Evolutionary conservation across 2,797 vertebrate species (phyloP).

Genomic region (Rousettus madagascariensis): DNA sequence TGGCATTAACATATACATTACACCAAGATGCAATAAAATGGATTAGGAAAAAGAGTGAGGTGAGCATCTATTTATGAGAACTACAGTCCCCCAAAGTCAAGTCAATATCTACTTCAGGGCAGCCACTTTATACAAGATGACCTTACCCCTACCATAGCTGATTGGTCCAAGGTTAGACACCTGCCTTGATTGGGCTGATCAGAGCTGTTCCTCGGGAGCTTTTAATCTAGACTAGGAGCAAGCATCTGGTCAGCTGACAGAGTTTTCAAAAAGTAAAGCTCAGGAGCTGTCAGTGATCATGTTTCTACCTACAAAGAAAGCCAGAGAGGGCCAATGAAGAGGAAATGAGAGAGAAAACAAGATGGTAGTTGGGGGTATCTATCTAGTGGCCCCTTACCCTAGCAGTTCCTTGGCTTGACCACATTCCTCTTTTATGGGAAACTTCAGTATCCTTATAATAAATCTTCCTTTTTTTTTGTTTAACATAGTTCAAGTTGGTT

Average conservation of each 20-base stretch:
- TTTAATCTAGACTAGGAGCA: neutral
- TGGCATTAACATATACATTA: neutral
- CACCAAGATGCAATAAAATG: neutral
- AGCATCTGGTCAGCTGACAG: neutral
- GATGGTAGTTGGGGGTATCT: neutral
- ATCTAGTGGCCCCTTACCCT: neutral
- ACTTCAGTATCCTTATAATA: neutral
- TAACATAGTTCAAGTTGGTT: slow-evolving; percentile 9
- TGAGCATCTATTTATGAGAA: neutral
- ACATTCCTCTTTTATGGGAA: neutral
- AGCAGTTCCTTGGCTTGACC: neutral
- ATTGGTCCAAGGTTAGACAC: neutral
- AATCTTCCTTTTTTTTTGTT: neutral
- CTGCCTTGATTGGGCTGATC: neutral
- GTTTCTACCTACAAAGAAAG: neutral
- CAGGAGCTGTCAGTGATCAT: neutral
- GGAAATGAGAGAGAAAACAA: neutral
- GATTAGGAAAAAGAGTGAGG: neutral
- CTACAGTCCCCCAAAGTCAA: neutral
- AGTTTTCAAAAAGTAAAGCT: neutral
- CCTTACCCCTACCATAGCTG: neutral
- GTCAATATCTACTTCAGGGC: neutral
- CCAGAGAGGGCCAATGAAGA: neutral
- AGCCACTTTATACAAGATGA: neutral
- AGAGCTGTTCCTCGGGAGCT: neutral